Base-by-base conservation (phyloP, 2,888 invertebrate genomes). In the Deilephila elpenor region DNA sequence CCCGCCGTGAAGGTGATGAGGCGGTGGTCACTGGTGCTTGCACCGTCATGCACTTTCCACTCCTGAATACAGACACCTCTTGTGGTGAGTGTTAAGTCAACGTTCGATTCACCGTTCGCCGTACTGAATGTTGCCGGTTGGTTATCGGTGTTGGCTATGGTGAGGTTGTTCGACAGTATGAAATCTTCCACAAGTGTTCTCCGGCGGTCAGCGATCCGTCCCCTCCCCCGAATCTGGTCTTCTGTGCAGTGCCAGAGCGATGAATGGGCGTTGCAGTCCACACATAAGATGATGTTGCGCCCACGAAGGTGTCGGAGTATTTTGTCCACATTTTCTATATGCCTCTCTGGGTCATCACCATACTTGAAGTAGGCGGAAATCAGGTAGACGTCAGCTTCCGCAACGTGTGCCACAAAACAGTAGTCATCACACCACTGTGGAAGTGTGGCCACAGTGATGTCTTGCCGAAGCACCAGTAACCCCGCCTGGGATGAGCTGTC, bases 181-280 rank as follows among this genome's bases (percentile, higher is more conserved):
- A 74, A 32, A 0, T 34, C 72, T 59, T 72, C 74, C 0, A 73
- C 34, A n/a, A 59, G n/a, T 20, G 59, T 19, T 29, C 73, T 64
- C 17, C 73, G 53, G 17, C 32, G 17, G 3, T 59, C 73, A 1
- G 53, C 37, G 17, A 79, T 78, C 0, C 56, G 75, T 0, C 84
- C 82, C 0, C 79, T 32, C 0, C 82, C 81, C 0, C 3, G 19
- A 1, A 72, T 80, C 0, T 83, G 81, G 0, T 75, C 53, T 0
- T 29, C 37, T 0, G 25, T 8, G 0, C 78, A 79, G 62, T 75
- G 73, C 81, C 83, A 84, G 19, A 83, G 5, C 0, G 82, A 82
- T 0, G 83, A 85, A 73, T 84, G 82, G 0, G 84, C 78, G 34
- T 84, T 85, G 5, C 64, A 61, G 72, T 84, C 84, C 0, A 75